A percentile compares a stretch with the other conserved stretches of the same genome.
These are phyloP conservation scores for Macrotus californicus DNA, from an alignment of 2,113 vertebrate species.

Conservation along the genomic window DNA sequence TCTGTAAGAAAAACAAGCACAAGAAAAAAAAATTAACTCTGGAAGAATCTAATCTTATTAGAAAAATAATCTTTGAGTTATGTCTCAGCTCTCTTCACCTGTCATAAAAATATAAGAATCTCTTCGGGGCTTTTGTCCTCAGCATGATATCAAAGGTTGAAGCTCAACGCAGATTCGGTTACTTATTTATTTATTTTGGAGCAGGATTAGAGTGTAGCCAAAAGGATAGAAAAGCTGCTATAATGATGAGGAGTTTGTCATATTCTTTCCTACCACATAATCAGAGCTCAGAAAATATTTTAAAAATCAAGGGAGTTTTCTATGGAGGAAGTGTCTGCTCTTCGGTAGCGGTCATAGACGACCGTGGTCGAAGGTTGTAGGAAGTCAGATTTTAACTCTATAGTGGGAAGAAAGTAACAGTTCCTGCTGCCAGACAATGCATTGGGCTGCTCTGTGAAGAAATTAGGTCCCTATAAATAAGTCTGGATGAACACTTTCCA, in stretches of 20 bases:
- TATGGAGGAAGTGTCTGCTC: neutral
- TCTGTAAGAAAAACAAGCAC: constrained; percentile 9
- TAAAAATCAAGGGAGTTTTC: neutral
- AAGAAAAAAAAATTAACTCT: neutral
- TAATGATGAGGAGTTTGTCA: neutral
- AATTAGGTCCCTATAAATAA: neutral
- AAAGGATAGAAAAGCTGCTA: neutral
- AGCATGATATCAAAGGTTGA: neutral
- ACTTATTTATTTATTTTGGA: neutral
- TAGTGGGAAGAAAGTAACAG: neutral
- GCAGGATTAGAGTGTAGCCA: neutral
- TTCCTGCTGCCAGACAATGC: neutral
- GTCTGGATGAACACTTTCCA: neutral
- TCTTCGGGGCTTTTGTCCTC: neutral
- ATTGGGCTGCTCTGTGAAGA: neutral
- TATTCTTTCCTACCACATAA: neutral
- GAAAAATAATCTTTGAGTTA: neutral
- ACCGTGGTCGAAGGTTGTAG: neutral
- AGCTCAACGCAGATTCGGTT: neutral
- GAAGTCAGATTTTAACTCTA: neutral
- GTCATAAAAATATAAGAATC: neutral
- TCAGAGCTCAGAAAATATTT: neutral
- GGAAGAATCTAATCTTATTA: neutral
- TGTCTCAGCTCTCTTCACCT: neutral
- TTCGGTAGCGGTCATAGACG: neutral